Evolutionary conservation across 2,113 vertebrate genomes (phyloP), one percentile per base, ranked within the genome.

Genomic region (Ranitomeya variabilis): DNA sequence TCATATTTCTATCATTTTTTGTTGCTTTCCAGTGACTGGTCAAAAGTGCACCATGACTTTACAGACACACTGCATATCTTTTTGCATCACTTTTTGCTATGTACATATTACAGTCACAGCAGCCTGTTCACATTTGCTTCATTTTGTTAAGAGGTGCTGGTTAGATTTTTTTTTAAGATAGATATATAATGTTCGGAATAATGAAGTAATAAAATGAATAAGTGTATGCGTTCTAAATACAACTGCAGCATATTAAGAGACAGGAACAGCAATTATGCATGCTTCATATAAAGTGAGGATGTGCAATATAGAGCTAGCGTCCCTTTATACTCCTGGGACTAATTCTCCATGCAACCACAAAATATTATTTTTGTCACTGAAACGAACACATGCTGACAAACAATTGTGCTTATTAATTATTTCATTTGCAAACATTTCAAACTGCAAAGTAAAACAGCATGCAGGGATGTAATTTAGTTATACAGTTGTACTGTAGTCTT

Each of bases 381-480:
- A 92, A 91, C 37, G 85, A 92, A 91, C 69, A 92, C 54, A 91
- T 92, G 74, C 78, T 91, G 83, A 77, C 66, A 93, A 92, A 92
- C 21, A 86, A 90, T 91, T 90, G 87, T 83, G 52, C 91, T 93
- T 91, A 84, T 93, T 92, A 90, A 93, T 90, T 92, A 92, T 91
- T n/a, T 83, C 76, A 64, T 91, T 90, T 89, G 19, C 90, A 91
- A 91, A 89, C 15, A 86, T 90, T 92, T 86, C 71, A 2, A 59
- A 89, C 5, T 90, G 82, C 67, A 84, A 23, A 88, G 45, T 74
- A 86, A 91, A 92, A 82, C 26, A 19, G 31, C 4, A 54, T 60
- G 52, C 52, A 85, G 59, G 7, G 23, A 81, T 81, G n/a, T 57
- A 81, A 59, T 57, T 23, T 12, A 66, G 15, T 83, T 83, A 66